A percentile compares a stretch with the other conserved stretches of the same genome.
phyloP scores from a whole-genome alignment of 2,113 vertebrate genomes.

The Salvator merianae region DNA sequence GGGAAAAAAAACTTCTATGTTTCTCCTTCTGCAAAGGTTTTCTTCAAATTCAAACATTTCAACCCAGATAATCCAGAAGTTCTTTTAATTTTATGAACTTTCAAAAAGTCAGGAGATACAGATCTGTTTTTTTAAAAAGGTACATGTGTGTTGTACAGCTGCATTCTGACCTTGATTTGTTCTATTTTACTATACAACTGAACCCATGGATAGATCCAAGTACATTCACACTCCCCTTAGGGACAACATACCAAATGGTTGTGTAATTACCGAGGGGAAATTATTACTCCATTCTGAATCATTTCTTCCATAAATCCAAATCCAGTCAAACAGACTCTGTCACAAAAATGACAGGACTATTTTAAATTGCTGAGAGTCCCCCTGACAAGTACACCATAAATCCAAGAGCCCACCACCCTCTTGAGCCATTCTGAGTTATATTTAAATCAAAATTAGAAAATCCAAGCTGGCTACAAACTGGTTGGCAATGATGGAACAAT shows the following conservation, averaged over 20 bases:
- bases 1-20: not conserved
- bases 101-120: constrained; percentile 53
- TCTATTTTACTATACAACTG: constrained; percentile 62
- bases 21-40: constrained; percentile 8
- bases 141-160: constrained; percentile 42
- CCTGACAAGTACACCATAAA: constrained; percentile 68
- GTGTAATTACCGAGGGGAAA: constrained; percentile 82
- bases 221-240: constrained; percentile 77
- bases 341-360: constrained; percentile 72
- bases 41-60: not conserved
- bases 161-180: constrained; percentile 78
- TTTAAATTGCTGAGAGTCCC: constrained; percentile 58
- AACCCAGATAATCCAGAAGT: constrained; percentile 16
- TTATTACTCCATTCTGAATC: constrained; percentile 79
- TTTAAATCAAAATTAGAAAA: constrained; percentile 74
- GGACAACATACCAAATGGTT: constrained; percentile 82
- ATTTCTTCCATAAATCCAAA: constrained; percentile 79
- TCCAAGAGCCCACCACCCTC: constrained; percentile 60
- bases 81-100: constrained; percentile 41
- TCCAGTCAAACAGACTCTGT: constrained; percentile 72
- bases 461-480: constrained; percentile 54
- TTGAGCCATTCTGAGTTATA: constrained; percentile 70
- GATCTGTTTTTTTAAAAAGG: constrained; percentile 38
- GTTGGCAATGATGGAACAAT: constrained; percentile 54
- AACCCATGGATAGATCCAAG: constrained; percentile 74